Percentiles rank a stretch among this genome's conserved stretches.
These are phyloP conservation scores for Crypturellus undulatus DNA, from an alignment of 2,113 vertebrate genomes.

Conservation along the genomic window DNA sequence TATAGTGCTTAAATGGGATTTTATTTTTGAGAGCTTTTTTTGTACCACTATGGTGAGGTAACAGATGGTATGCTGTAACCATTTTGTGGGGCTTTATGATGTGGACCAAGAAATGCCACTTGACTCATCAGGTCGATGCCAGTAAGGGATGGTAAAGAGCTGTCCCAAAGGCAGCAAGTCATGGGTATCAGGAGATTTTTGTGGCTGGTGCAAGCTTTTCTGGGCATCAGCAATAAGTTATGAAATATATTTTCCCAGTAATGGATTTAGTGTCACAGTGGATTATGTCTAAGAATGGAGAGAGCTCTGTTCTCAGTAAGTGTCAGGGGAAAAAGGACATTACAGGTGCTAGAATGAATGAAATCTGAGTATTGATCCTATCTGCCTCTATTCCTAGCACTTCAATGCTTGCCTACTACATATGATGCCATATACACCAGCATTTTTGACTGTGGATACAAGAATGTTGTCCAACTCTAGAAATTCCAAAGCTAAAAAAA, in stretches of 20 bases:
- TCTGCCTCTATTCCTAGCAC: background rate
- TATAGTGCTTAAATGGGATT: background rate
- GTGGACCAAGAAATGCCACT: background rate
- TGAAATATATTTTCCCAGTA: background rate
- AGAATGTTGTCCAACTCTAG: background rate
- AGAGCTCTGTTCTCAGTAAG: background rate
- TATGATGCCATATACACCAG: background rate
- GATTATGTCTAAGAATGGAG: background rate
- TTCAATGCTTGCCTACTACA: background rate
- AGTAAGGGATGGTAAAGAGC: background rate
- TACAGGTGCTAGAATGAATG: background rate
- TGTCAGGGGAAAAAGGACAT: background rate
- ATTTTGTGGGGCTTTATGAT: background rate
- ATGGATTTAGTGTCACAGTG: background rate
- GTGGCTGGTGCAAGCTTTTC: background rate
- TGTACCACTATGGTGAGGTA: background rate
- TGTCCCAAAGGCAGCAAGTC: background rate
- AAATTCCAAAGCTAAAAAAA: background rate
- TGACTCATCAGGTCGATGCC: fast-evolving
- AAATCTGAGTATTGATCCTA: background rate
- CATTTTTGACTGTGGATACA: background rate
- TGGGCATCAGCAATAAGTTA: background rate
- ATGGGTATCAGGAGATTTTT: background rate
- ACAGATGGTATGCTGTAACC: background rate
- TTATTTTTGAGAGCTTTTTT: background rate